Evolutionary conservation across 1,140 invertebrate species (phyloP), one percentile per base, ranked within the genome.

Genomic region (Rhopalosiphum maidis): DNA sequence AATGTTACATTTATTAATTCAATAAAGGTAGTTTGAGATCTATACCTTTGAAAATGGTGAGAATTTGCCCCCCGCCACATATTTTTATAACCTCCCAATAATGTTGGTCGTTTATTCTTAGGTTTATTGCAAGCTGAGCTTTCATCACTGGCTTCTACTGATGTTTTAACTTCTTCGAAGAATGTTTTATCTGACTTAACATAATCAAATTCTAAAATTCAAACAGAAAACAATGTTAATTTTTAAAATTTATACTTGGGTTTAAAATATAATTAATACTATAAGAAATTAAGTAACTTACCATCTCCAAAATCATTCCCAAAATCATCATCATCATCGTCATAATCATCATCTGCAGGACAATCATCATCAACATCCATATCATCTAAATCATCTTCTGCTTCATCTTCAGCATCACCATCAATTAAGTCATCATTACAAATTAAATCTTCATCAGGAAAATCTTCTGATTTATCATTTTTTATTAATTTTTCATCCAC

Each of bases 31-130:
- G 46, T 46, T 46, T 46, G 11, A 51, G 48, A 22, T 60, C 1
- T n/a, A 35, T 85, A 93, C 91, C 46, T 93, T 43, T 93, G 91
- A 54, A 93, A 93, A 41, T 93, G 91, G 2, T 86, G 91, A 7
- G 82, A 54, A 0, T 85, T 51, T 51, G 15, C 11, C 1, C 35
- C 91, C 2, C 51, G 46, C 48, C 82, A 93, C 7, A 35, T 6
- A 46, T 82, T 92, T 48, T 85, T 85, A 41, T 55, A 41, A 41
- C 48, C 18, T 18, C 48, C 82, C 11, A 93, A 86, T 85, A 93
- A 83, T 7, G 91, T 86, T 7, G 91, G 91, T 30, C 82, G 68
- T 93, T 86, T 92, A 83, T 92, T 93, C 54, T 54, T 86, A 9
- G 41, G 43, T 54, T 86, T 86, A 41, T 18, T 18, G 18, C 9